A percentile compares a stretch with the other conserved stretches of the same genome.
Evolutionary conservation across 2,888 invertebrate species (phyloP).

Genomic region (Gymnocheta viridis): DNA sequence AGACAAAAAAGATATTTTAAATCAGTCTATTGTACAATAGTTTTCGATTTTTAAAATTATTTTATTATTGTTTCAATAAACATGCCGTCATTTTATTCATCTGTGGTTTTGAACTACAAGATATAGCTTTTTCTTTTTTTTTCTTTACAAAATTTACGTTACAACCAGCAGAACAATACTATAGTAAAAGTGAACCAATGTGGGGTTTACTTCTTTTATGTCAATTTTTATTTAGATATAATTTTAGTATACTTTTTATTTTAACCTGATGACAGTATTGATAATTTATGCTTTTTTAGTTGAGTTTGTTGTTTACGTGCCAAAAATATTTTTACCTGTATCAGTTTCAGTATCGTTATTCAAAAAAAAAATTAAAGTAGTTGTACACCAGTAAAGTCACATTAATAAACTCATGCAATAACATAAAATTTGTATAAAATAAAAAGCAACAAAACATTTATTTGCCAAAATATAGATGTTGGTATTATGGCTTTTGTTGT

Average conservation of each 20-base stretch:
- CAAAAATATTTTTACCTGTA: constrained; percentile 67
- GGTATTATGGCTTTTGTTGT: constrained; percentile 12
- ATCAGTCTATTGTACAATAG: no score
- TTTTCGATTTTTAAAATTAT: no score
- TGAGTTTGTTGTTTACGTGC: constrained; percentile 65
- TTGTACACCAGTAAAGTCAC: not conserved
- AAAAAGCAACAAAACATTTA: constrained; percentile 28
- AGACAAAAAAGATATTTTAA: no score
- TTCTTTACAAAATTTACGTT: no score
- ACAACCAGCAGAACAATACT: no score
- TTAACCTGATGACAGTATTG: constrained; percentile 61
- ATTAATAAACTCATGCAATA: constrained; percentile 20
- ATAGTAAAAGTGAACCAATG: no score
- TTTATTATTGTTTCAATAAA: no score
- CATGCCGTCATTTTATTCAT: no score
- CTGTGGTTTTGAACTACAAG: no score
- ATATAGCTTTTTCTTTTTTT: no score
- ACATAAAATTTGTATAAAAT: not conserved
- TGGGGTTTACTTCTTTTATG: no score
- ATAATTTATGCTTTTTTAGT: constrained; percentile 66
- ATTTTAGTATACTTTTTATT: constrained; percentile 11
- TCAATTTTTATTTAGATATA: not conserved
- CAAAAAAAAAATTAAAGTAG: not conserved
- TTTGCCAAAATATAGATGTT: constrained; percentile 63
- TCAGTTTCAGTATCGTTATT: constrained; percentile 25